A percentile compares a stretch with the other conserved stretches of the same genome.
Evolutionary conservation across 2,888 invertebrate species (phyloP).

Genomic region (Cotesia congregata): DNA sequence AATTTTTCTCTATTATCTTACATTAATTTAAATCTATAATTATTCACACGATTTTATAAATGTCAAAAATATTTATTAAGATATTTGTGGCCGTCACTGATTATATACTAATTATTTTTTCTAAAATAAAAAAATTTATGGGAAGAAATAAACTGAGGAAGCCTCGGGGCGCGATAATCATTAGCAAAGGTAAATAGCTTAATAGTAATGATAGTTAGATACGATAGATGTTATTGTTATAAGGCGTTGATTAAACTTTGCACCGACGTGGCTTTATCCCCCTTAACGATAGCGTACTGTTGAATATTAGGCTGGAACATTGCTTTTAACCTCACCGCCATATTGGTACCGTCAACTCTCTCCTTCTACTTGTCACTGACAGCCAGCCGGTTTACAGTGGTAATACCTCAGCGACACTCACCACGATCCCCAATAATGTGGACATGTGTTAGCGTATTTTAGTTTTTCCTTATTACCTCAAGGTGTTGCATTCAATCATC

Average conservation of each 20-base stretch:
- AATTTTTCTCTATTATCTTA: background rate
- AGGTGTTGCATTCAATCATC: background rate
- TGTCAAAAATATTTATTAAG: too few relatives aligned
- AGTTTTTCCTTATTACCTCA: background rate
- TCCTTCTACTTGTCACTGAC: slow-evolving; percentile 40
- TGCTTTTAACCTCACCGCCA: slow-evolving; percentile 69
- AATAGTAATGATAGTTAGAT: slow-evolving; percentile 9
- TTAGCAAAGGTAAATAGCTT: background rate
- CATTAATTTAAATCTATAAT: background rate
- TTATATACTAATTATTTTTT: background rate
- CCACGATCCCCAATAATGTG: slow-evolving; percentile 6
- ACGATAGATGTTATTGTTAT: slow-evolving; percentile 32
- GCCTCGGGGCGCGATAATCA: too few relatives aligned
- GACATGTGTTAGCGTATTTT: background rate
- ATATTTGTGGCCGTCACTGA: slow-evolving; percentile 6
- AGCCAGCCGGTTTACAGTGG: slow-evolving; percentile 29
- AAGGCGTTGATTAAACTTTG: slow-evolving; percentile 44
- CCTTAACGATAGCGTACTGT: slow-evolving; percentile 61
- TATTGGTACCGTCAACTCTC: slow-evolving; percentile 59
- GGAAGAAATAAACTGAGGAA: too few relatives aligned
- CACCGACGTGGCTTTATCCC: slow-evolving; percentile 55
- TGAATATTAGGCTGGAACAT: slow-evolving; percentile 62
- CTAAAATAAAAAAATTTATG: background rate
- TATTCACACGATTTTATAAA: background rate
- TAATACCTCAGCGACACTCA: slow-evolving; percentile 10